Base-by-base conservation (phyloP, 2,797 vertebrate genomes). In the Oceanodroma leucorhoa region DNA sequence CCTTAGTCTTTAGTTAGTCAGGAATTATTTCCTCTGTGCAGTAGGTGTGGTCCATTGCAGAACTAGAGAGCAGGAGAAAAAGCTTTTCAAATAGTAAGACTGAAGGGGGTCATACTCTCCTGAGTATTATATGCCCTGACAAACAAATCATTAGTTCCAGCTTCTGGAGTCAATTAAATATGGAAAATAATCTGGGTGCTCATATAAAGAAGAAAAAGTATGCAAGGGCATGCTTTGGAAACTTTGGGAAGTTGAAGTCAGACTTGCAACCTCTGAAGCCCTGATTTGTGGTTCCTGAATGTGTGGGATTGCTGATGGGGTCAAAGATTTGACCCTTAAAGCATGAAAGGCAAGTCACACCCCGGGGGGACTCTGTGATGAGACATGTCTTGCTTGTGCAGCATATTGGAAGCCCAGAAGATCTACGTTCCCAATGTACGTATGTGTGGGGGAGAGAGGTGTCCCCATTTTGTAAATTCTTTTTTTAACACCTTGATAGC, bases 271-370 rank as follows among this genome's bases (percentile, higher is more conserved):
- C 93, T 93, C 71, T 92, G 79, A 87, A 80, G 64, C 64, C 78
- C 69, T 93, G 91, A 96, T 89, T 95, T 83, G 81, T 70, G 54
- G 54, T 50, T 89, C 57, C 85, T 83, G 82, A 86, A 86, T 62
- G 83, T 78, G 84, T 96, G 79, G 92, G 87, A 70, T 60, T 92
- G 87, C 87, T 87, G 89, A 72, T 92, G 89, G 57, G 84, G 90
- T 85, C 76, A 53, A 78, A 91, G 79, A 77, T 93, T 83, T 93
- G 79, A 69, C 84, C 70, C 72, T 86, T 50, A 55, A 18, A 83
- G 38, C 9, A 38, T 58, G 66, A 73, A 92, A 90, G 24, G 29
- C 51, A 84, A 82, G 66, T 92, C 40, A 69, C 27, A 46, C 88
- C 58, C 72, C 3, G 23, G 11, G 67, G 50, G 54, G 55, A 60